These are phyloP conservation scores for Sarcophaga bullata DNA, from an alignment of 1,140 invertebrate genomes.

Conservation along the genomic window DNA sequence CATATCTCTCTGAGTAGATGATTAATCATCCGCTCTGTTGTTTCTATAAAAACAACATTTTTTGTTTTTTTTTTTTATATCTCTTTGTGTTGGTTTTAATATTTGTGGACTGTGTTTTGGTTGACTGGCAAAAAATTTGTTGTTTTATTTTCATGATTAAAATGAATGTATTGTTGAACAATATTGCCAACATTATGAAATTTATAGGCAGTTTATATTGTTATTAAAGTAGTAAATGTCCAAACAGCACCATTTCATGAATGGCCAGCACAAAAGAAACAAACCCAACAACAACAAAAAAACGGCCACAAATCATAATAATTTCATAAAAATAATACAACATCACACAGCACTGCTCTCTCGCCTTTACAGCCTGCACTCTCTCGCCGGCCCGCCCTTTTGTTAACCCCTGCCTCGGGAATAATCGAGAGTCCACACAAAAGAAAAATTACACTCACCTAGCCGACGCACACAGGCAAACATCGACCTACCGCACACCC, in stretches of 20 bases:
- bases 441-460: background rate
- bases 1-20: too few relatives aligned
- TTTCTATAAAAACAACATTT: slow-evolving; percentile 18
- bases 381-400: background rate
- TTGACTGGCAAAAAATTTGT: background rate
- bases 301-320: slow-evolving; percentile 31
- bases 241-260: background rate
- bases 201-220: slow-evolving; percentile 37
- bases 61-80: background rate
- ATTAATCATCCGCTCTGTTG: slow-evolving; percentile 12
- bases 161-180: slow-evolving; percentile 30
- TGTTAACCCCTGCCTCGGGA: background rate
- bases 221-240: slow-evolving; percentile 33
- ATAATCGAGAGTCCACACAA: background rate
- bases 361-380: too few relatives aligned
- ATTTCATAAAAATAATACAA: slow-evolving; percentile 28
- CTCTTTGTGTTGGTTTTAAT: background rate
- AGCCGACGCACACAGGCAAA: background rate
- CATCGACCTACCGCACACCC: too few relatives aligned
- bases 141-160: slow-evolving; percentile 23
- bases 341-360: too few relatives aligned
- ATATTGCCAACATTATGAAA: slow-evolving; percentile 18
- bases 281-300: background rate
- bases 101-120: background rate
- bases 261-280: background rate